Conservation (phyloP, 64 coral and sea anemone genomes). For the Montipora foliosa region DNA sequence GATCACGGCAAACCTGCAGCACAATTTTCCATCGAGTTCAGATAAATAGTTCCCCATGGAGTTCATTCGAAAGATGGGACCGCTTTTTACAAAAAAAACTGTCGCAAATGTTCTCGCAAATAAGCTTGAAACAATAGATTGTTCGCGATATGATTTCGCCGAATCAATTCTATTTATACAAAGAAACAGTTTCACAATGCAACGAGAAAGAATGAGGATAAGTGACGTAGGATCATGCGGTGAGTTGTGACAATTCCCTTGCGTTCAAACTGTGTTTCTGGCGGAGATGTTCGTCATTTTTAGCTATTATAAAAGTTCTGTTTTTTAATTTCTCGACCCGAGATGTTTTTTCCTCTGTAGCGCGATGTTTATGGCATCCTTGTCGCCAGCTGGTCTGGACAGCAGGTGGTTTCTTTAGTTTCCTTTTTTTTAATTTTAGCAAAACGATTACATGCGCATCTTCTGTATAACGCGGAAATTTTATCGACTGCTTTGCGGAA, state of each 20-base stretch:
- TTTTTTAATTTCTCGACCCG: background rate
- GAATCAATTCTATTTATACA: background rate
- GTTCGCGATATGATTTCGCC: background rate
- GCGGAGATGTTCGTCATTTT: background rate
- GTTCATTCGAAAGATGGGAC: background rate
- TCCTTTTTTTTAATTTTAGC: background rate
- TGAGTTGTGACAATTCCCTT: background rate
- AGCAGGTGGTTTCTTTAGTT: background rate
- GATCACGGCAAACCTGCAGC: background rate
- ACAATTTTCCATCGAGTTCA: background rate
- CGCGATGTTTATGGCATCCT: background rate
- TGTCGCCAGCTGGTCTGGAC: constrained; percentile 4
- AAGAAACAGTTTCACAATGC: background rate
- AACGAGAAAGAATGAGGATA: background rate
- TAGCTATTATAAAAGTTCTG: constrained; percentile 10
- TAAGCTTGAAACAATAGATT: background rate
- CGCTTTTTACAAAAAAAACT: background rate
- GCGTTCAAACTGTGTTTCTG: constrained; percentile 8
- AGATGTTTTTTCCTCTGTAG: background rate
- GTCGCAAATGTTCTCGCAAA: background rate
- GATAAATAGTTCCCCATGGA: too few relatives aligned
- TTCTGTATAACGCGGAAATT: constrained; percentile 11
- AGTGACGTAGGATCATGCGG: background rate
- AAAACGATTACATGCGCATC: background rate
- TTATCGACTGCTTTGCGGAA: background rate